Conservation (phyloP, 2,888 invertebrate genomes). For the Erpobdella octoculata region DNA sequence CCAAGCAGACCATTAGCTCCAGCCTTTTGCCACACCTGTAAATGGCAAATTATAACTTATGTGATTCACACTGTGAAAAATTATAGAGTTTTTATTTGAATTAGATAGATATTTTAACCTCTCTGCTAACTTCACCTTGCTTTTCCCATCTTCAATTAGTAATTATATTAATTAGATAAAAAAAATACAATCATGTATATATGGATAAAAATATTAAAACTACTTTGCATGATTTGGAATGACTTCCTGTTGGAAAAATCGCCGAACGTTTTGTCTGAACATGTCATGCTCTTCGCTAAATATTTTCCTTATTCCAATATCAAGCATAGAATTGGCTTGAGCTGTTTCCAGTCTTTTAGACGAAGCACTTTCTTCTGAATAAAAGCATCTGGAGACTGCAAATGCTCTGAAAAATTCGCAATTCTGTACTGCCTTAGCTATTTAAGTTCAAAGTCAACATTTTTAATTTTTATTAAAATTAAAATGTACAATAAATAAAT, state of each 20-base stretch:
- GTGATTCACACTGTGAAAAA: neutral
- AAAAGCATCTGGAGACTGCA: too few species aligned
- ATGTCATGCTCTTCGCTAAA: slow-evolving; percentile 53
- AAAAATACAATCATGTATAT: neutral
- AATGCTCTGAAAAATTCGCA: too few species aligned
- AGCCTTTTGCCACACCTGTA: slow-evolving; percentile 50
- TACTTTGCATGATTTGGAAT: slow-evolving; percentile 45
- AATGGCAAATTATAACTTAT: neutral
- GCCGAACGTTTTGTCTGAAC: slow-evolving; percentile 48
- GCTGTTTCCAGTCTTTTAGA: slow-evolving; percentile 43
- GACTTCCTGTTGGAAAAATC: slow-evolving; percentile 52
- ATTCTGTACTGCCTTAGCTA: too few species aligned
- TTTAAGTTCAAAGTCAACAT: too few species aligned
- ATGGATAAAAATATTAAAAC: neutral
- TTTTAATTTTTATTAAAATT: too few species aligned
- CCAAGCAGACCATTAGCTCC: slow-evolving; percentile 52
- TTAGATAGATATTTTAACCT: slow-evolving; percentile 21
- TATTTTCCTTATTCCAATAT: slow-evolving; percentile 51
- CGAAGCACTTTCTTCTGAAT: too few species aligned
- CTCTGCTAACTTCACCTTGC: slow-evolving; percentile 38
- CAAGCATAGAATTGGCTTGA: slow-evolving; percentile 47
- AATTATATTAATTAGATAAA: neutral
- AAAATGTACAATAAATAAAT: too few species aligned
- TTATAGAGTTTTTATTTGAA: neutral
- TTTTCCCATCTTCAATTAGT: slow-evolving; percentile 32